Conservation (phyloP, 2,797 vertebrate species). For the Rhynchotus rufescens region DNA sequence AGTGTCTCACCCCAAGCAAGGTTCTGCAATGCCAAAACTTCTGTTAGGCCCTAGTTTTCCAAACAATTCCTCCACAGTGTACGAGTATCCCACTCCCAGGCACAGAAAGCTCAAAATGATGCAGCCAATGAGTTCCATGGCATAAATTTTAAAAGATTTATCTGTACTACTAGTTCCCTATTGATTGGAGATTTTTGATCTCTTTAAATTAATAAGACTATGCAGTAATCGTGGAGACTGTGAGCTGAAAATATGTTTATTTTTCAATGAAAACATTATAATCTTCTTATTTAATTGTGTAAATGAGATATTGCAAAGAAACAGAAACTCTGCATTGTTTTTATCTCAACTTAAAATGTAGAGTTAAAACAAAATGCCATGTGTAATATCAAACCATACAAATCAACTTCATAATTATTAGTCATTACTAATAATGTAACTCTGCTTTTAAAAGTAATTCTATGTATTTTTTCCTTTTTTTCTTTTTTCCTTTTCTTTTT, state of each 20-base stretch:
- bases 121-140: background rate
- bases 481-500: background rate
- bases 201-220: background rate
- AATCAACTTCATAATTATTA: background rate
- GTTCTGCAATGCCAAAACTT: too few relatives aligned
- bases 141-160: background rate
- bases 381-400: background rate
- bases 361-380: background rate
- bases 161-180: background rate
- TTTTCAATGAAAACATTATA: background rate
- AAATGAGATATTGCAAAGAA: background rate
- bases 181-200: background rate
- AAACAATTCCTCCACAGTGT: too few relatives aligned
- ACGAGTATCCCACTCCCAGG: background rate
- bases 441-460: background rate
- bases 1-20: too few relatives aligned
- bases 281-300: background rate
- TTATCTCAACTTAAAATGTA: background rate
- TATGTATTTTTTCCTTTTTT: too few relatives aligned
- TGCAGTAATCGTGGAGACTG: background rate
- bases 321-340: background rate
- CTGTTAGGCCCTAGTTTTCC: too few relatives aligned
- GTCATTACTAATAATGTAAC: background rate
- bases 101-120: background rate
- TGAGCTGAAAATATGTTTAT: background rate